Conservation (phyloP, 2,113 vertebrate genomes). For the Cavia aperea region DNA sequence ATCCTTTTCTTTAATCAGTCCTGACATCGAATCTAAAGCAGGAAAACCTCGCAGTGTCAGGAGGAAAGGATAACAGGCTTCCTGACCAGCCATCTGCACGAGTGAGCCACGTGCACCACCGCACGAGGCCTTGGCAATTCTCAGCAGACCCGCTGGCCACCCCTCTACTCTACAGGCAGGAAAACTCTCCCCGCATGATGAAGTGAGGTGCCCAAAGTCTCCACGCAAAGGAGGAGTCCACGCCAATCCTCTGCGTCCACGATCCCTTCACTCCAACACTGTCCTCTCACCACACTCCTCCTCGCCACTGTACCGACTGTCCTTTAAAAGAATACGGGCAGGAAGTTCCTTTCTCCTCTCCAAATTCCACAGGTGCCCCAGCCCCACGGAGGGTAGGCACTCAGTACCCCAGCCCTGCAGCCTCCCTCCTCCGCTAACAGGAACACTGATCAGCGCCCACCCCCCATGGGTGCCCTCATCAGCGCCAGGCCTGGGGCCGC, state of each 20-base stretch:
- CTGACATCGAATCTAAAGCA: not conserved
- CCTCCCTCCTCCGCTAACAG: not conserved
- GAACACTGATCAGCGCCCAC: no score
- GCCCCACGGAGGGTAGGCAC: not conserved
- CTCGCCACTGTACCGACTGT: not conserved
- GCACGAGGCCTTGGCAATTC: not conserved
- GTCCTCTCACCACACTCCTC: not conserved
- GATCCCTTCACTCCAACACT: not conserved
- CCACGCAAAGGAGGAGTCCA: not conserved
- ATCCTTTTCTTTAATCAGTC: not conserved
- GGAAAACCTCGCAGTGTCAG: not conserved
- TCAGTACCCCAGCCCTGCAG: not conserved
- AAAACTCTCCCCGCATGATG: not conserved
- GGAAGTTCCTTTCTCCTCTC: not conserved
- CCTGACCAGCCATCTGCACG: not conserved
- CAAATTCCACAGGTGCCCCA: not conserved
- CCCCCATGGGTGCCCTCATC: not conserved
- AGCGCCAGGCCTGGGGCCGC: not conserved
- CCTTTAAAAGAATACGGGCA: not conserved
- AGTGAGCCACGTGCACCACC: not conserved
- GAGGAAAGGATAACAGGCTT: not conserved
- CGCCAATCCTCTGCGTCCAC: not conserved
- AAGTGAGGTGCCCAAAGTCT: not conserved
- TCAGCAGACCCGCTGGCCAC: not conserved
- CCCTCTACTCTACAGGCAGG: not conserved